These are phyloP conservation scores for Scalopus aquaticus DNA, from an alignment of 2,113 vertebrate species.

Conservation along the genomic window DNA sequence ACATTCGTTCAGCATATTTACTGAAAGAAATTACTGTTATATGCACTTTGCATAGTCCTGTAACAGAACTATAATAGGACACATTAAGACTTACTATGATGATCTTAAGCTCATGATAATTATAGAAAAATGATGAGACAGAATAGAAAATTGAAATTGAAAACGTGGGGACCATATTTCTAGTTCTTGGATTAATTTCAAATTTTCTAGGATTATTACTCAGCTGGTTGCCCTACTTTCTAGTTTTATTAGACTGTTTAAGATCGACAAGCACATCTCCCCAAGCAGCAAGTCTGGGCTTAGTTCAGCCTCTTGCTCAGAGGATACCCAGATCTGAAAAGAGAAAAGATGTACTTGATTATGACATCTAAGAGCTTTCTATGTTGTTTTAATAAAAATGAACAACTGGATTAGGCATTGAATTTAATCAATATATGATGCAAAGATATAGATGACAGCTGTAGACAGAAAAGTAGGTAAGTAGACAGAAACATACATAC, in stretches of 20 bases:
- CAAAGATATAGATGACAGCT: neutral
- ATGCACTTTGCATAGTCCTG: neutral
- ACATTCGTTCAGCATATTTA: neutral
- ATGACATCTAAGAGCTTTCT: neutral
- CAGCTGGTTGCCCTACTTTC: neutral
- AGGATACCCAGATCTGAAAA: neutral
- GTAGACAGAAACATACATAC: neutral
- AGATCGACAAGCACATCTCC: neutral
- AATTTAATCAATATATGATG: neutral
- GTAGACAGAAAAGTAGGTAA: too few relatives aligned
- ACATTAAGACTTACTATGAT: constrained; percentile 38
- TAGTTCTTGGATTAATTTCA: constrained; percentile 3
- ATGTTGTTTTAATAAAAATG: neutral
- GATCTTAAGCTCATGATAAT: constrained; percentile 39
- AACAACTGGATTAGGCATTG: neutral
- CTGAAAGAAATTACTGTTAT: neutral
- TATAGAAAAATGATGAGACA: constrained; percentile 44
- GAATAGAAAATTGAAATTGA: constrained; percentile 31
- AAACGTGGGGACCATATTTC: neutral
- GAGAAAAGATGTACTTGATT: neutral
- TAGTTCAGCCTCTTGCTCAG: neutral
- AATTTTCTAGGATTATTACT: neutral
- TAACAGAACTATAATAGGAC: constrained; percentile 4
- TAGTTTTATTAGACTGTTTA: neutral
- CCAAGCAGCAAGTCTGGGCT: neutral